These are phyloP conservation scores for Lasioglossum calceatum DNA, from an alignment of 2,888 invertebrate species.

Conservation along the genomic window DNA sequence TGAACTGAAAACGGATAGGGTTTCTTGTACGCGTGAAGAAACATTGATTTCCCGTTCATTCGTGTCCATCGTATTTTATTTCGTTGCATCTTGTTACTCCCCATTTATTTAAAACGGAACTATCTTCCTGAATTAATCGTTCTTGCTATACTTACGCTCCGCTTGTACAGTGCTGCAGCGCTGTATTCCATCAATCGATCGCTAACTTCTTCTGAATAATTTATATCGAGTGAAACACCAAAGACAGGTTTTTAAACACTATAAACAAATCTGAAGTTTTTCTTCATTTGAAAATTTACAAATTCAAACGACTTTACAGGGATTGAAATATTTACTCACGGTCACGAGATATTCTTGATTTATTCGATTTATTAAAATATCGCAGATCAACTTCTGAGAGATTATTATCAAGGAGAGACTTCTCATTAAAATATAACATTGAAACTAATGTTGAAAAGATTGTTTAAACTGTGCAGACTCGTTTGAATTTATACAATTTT, in stretches of 20 bases:
- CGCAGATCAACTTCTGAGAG: background rate
- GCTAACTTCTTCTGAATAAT: background rate
- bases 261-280: background rate
- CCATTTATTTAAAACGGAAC: background rate
- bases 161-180: background rate
- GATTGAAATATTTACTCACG: background rate
- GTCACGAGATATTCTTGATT: too few species aligned
- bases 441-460: too few species aligned
- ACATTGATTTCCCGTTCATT: constrained; percentile 28
- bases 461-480: too few species aligned
- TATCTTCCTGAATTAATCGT: background rate
- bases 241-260: background rate
- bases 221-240: background rate
- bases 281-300: background rate
- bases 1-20: constrained; percentile 7
- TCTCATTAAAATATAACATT: too few species aligned
- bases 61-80: background rate
- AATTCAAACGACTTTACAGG: background rate
- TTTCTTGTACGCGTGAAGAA: constrained; percentile 21
- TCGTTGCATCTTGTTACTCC: background rate
- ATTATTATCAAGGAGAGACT: background rate
- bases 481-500: too few species aligned
- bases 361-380: too few species aligned
- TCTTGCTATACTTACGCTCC: background rate
- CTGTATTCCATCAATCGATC: background rate